Percentiles rank a stretch among this genome's conserved stretches.
These are phyloP conservation scores for Camponotus vicinus DNA, from an alignment of 1,140 invertebrate species.

Conservation along the genomic window DNA sequence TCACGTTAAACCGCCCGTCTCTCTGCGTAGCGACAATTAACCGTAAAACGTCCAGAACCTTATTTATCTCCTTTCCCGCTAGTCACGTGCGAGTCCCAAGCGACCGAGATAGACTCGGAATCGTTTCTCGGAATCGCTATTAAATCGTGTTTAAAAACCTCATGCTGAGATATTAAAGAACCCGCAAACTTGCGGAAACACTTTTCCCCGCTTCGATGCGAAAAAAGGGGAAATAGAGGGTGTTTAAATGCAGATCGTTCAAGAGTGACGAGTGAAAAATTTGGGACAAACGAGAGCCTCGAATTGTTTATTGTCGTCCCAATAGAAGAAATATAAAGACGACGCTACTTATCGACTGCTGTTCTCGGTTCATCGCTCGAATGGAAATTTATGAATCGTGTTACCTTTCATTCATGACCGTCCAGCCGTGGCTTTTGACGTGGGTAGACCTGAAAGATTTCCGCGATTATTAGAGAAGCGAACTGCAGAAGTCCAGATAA, in stretches of 20 bases:
- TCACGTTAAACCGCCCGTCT: slow-evolving; percentile 64
- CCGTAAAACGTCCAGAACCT: slow-evolving; percentile 78
- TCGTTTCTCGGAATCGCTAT: slow-evolving; percentile 28
- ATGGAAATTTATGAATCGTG: slow-evolving; percentile 8
- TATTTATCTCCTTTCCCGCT: slow-evolving; percentile 78
- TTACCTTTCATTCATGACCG: slow-evolving; percentile 23
- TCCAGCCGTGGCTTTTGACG: neutral
- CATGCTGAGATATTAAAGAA: neutral
- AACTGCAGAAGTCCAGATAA: slow-evolving; percentile 65
- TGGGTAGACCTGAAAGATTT: slow-evolving; percentile 36
- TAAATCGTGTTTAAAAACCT: slow-evolving; percentile 20
- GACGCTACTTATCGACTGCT: neutral
- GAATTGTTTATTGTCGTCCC: neutral
- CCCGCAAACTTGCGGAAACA: neutral
- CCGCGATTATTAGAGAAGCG: slow-evolving; percentile 61
- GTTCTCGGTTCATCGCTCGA: neutral
- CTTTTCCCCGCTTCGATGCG: neutral
- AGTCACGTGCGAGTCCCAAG: slow-evolving; percentile 41
- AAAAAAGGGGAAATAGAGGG: neutral
- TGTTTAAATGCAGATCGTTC: neutral
- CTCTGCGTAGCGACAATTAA: slow-evolving; percentile 80
- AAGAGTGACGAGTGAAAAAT: neutral
- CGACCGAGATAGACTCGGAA: neutral
- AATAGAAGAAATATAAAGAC: neutral
- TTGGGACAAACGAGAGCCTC: neutral